Percentiles rank a stretch among this genome's conserved stretches.
phyloP scores from a whole-genome alignment of 2,797 vertebrate genomes.

The Eurystomus glaucurus region DNA sequence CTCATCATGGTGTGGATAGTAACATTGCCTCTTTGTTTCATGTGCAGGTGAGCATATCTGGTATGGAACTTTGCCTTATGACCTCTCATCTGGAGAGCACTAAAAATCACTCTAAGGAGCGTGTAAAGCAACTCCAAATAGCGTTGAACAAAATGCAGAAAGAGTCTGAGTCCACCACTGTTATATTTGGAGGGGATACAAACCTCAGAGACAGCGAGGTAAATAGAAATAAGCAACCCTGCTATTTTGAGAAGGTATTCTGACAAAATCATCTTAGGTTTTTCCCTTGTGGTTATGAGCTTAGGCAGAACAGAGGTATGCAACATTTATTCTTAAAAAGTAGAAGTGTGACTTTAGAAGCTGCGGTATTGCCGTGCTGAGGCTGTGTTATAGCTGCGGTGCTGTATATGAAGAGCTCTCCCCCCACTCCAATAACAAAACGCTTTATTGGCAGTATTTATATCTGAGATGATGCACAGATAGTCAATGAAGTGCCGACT shows the following conservation, averaged over 20 bases:
- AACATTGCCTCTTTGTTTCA: neutral
- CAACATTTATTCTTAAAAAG: neutral
- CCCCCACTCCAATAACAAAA: fast-evolving
- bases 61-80: constrained; percentile 91
- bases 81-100: constrained; percentile 98
- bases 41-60: constrained; percentile 86
- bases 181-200: constrained; percentile 96
- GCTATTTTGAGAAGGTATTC: neutral
- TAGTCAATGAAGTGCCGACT: neutral
- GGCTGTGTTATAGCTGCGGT: neutral
- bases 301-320: neutral
- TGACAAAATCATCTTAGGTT: neutral
- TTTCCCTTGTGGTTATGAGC: neutral
- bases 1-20: fast-evolving
- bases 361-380: fast-evolving
- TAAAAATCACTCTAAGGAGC: constrained; percentile 87
- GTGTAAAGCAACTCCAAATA: constrained; percentile 88
- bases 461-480: neutral
- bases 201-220: constrained; percentile 95
- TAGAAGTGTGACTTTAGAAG: neutral
- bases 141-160: constrained; percentile 87
- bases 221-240: constrained; percentile 21
- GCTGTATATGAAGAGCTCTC: neutral
- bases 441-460: neutral
- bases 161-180: constrained; percentile 85